A percentile compares a stretch with the other conserved stretches of the same genome.
These are phyloP conservation scores for Crenuchus spilurus DNA, from an alignment of 2,797 vertebrate species.

Conservation along the genomic window DNA sequence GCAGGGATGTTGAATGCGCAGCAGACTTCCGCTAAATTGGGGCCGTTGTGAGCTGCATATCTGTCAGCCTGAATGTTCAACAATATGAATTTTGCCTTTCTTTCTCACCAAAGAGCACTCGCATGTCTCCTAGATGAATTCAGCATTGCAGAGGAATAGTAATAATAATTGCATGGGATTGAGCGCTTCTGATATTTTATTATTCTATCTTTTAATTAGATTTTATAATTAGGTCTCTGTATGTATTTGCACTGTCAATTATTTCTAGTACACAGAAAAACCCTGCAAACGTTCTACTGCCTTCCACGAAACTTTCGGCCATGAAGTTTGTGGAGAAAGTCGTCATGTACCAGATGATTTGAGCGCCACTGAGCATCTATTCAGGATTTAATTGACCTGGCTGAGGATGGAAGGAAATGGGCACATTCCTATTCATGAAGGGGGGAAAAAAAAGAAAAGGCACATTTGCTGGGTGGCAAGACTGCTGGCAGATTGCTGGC, in stretches of 20 bases:
- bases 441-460: background rate
- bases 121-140: no score
- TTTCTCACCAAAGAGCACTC: background rate
- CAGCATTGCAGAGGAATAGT: background rate
- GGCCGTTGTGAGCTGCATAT: constrained; percentile 25
- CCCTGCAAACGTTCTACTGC: no score
- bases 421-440: constrained; percentile 15
- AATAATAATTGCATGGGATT: no score
- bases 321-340: background rate
- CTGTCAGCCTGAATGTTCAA: constrained; percentile 24
- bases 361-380: background rate
- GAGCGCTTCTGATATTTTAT: background rate
- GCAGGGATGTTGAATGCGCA: constrained; percentile 60
- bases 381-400: constrained; percentile 46
- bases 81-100: constrained; percentile 18
- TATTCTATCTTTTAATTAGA: constrained; percentile 4
- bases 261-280: no score
- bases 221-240: background rate
- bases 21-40: constrained; percentile 31
- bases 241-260: background rate
- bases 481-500: constrained; percentile 40
- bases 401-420: constrained; percentile 35
- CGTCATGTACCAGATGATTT: background rate
- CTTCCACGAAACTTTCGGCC: background rate
- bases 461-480: constrained; percentile 26